Evolutionary conservation across 2,797 vertebrate species (phyloP).

Genomic region (Schizothorax lantsangensis): DNA sequence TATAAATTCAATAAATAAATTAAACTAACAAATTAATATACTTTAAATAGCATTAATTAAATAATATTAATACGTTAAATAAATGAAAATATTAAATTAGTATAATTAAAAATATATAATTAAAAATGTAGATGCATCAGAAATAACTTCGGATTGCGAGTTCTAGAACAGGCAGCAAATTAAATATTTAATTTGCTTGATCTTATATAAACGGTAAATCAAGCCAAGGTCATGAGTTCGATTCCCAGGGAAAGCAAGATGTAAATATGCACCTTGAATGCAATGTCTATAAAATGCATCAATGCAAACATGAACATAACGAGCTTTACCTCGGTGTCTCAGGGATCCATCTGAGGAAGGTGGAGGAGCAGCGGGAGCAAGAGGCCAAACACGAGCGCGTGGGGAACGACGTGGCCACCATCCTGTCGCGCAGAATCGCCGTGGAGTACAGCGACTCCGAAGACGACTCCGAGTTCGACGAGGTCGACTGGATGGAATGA

Average conservation of each 20-base stretch:
- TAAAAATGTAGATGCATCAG: not conserved
- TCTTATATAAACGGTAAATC: not conserved
- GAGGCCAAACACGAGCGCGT: conserved; percentile 97
- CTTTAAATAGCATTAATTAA: not conserved
- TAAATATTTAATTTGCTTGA: no score
- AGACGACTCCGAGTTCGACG: conserved; percentile 97
- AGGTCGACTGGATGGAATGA: conserved; percentile 97
- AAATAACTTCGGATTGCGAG: not conserved
- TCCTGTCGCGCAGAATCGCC: conserved; percentile 94
- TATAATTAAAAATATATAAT: no score
- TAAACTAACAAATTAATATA: not conserved
- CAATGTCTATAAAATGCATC: not conserved
- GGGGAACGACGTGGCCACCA: conserved; percentile 97
- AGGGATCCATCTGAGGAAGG: conserved; percentile 98
- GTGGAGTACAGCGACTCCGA: conserved; percentile 98
- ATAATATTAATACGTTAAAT: not conserved
- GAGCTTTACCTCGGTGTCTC: not conserved
- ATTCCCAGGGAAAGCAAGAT: not conserved
- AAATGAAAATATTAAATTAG: not conserved
- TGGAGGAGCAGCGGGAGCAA: conserved; percentile 96
- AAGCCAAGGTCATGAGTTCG: not conserved
- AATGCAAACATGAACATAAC: not conserved
- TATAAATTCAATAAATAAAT: not conserved
- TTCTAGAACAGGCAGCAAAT: no score
- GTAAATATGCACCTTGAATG: not conserved